Evolutionary conservation across 2,113 vertebrate genomes (phyloP), one percentile per base, ranked within the genome.

Genomic region (Mobula hypostoma): DNA sequence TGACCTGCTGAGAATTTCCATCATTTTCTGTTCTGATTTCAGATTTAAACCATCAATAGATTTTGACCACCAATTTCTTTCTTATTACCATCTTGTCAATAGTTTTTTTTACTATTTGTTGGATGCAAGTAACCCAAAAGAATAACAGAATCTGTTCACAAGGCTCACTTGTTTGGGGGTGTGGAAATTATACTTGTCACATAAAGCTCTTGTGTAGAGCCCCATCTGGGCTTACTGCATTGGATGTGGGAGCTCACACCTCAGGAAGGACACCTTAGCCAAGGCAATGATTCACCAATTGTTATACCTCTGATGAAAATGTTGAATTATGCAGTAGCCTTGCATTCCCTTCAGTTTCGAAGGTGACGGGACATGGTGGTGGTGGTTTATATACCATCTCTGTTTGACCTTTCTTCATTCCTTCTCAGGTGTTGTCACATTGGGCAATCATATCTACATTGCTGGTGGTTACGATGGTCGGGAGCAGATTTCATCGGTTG

Each of bases 391-490:
- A 7, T 11, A 85, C 21, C 48, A 63, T 5, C 58, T 85, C 82
- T 27, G 21, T 29, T 27, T 85, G 8, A 12, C 56, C 14, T 66
- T 12, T 66, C 3, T 29, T 8, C 58, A n/a, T 27, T 7, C 27
- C 32, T 68, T 93, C 29, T 29, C 94, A 97, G 97, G 97, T 0
- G 61, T 97, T 95, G 97, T 96, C 94, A 96, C 96, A 74, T 2
- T 97, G 94, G 96, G 97, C 95, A 94, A 95, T 0, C 95, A 96
- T 95, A 95, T 97, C 94, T 98, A 97, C 21, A 97, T 97, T 1
- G 94, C 97, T 32, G 97, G 97, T 36, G 97, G 97, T 4, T 98
- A 97, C 61, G 96, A 97, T 76, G 97, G 97, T 11, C 95, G 56
- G 91, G 95, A 66, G 70, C 97, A 97, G 95, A 96, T 97, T 79